phyloP scores from a whole-genome alignment of 2,888 invertebrate species.

The Digitonthophagus gazella region DNA sequence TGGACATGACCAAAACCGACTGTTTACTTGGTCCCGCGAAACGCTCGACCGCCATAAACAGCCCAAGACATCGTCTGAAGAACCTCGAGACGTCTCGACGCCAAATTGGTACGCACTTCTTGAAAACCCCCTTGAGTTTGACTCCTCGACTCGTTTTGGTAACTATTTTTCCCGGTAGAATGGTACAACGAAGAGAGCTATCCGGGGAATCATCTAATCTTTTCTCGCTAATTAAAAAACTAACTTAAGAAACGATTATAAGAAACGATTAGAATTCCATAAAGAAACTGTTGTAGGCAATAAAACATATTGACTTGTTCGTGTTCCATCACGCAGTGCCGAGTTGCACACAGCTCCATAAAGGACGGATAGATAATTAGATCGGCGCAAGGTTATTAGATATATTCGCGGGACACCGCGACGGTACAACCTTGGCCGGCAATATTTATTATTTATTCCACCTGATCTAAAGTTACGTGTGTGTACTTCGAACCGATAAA shows the following conservation, averaged over 20 bases:
- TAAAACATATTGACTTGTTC: not conserved
- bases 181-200: not conserved
- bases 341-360: not conserved
- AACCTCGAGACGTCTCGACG: slow-evolving; percentile 6
- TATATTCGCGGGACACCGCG: slow-evolving; percentile 5
- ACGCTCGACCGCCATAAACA: slow-evolving; percentile 1
- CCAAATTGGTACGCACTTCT: slow-evolving; percentile 10
- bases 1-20: slow-evolving; percentile 14
- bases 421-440: slow-evolving; percentile 7
- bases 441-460: slow-evolving; percentile 16
- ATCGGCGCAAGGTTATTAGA: slow-evolving; percentile 14
- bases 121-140: slow-evolving; percentile 1
- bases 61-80: slow-evolving; percentile 6
- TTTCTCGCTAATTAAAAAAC: not conserved
- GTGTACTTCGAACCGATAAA: not conserved
- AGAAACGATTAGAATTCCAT: not conserved
- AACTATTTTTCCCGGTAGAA: not conserved
- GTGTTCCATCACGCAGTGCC: not conserved
- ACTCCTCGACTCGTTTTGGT: not conserved
- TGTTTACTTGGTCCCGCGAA: slow-evolving; percentile 10
- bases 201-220: not conserved
- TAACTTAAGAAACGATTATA: not conserved
- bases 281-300: not conserved
- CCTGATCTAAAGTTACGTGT: slow-evolving; percentile 13
- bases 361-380: slow-evolving; percentile 7